Evolutionary conservation across 2,113 vertebrate genomes (phyloP), one percentile per base, ranked within the genome.

Genomic region (Sterrhoptilus dennistouni): DNA sequence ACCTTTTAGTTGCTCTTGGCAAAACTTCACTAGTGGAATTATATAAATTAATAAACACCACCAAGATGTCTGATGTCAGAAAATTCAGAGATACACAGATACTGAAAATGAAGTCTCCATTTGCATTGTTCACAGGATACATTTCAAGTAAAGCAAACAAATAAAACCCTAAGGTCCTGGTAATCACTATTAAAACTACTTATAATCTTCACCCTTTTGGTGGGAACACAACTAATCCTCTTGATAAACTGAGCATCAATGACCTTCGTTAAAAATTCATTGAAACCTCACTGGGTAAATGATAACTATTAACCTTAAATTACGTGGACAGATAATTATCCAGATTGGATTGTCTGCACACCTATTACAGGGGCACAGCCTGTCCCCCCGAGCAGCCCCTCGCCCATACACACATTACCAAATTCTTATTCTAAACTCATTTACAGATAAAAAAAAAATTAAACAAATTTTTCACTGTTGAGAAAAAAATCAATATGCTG

Each of bases 221-320:
- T 74, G 60, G 54, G 64, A 90, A 83, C 66, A 74, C 0, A 0
- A 54, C 66, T 88, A 90, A 94, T 63, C 75, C 18, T 16, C 47
- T 85, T 94, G 84, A 96, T 79, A 82, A 89, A 96, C 74, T 23
- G 78, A 88, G 57, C 49, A 56, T 21, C 92, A 31, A 4, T 81
- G 95, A 92, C 87, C 93, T 90, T 40, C 0, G 8, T 86, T 95
- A 93, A 95, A 88, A 90, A 83, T 77, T 90, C 91, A 95, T 59
- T 68, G 63, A 85, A 94, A 96, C 33, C 45, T 93, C 68, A 65
- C 68, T 47, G 45, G 63, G 69, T 75, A 91, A 91, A 80, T 91
- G 29, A 80, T 77, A 83, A 85, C 70, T 63, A 90, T 87, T 83
- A 83, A 70, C 82, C 65, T 90, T 93, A 94, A 76, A 89, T 91